These are phyloP conservation scores for Sebastes taczanowskii DNA, from an alignment of 2,797 vertebrate genomes.

Conservation along the genomic window DNA sequence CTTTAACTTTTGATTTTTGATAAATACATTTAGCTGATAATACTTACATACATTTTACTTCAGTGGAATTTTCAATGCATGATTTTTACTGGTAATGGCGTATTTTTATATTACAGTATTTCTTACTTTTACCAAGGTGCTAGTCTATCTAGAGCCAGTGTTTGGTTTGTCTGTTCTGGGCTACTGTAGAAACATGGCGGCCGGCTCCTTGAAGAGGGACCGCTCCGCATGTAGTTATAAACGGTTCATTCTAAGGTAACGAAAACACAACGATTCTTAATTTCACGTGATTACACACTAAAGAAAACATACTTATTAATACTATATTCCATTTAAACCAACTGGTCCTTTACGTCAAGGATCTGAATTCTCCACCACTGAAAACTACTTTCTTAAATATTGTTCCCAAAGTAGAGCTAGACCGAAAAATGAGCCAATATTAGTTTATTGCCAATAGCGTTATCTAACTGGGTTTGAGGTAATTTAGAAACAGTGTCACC, in stretches of 20 bases:
- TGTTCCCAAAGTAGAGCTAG: not conserved
- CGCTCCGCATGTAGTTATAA: rapidly evolving
- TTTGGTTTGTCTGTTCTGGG: too few species aligned
- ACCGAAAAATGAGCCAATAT: not conserved
- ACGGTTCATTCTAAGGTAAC: too few species aligned
- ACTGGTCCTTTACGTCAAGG: too few species aligned
- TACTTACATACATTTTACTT: not conserved
- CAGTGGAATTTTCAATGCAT: not conserved
- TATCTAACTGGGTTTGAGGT: not conserved
- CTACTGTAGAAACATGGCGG: too few species aligned
- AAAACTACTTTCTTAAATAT: not conserved
- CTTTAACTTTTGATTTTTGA: not conserved
- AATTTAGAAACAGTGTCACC: not conserved
- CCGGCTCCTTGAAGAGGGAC: rapidly evolving
- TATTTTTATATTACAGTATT: not conserved
- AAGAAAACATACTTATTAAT: too few species aligned
- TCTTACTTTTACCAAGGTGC: not conserved
- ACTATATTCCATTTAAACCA: too few species aligned
- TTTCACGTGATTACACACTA: too few species aligned
- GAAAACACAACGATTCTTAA: too few species aligned
- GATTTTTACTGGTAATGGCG: not conserved
- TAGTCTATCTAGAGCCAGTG: too few species aligned
- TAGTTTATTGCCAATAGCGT: rapidly evolving
- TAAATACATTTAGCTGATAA: not conserved
- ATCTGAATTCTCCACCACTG: too few species aligned